phyloP scores from a whole-genome alignment of 2,113 vertebrate species.

The Entosphenus tridentatus region DNA sequence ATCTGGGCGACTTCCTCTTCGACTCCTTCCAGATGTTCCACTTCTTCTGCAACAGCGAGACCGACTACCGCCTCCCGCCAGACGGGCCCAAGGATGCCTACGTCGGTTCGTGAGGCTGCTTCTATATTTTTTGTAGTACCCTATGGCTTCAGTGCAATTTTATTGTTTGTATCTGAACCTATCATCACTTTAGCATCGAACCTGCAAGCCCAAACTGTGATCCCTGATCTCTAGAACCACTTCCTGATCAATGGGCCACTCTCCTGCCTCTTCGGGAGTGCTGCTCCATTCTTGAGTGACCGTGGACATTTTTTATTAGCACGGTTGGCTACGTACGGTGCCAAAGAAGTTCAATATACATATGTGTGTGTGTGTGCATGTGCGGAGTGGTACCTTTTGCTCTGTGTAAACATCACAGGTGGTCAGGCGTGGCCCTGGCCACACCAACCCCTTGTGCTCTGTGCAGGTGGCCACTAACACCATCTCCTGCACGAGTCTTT shows the following conservation, averaged over 20 bases:
- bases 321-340: neutral
- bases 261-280: too few species aligned
- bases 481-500: too few species aligned
- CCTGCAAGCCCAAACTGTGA: neutral
- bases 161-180: neutral
- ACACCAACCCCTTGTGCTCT: too few species aligned
- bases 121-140: too few species aligned
- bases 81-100: slow-evolving; percentile 34
- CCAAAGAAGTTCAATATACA: neutral
- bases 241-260: too few species aligned
- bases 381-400: too few species aligned
- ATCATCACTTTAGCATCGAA: neutral
- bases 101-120: slow-evolving; percentile 32
- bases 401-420: too few species aligned
- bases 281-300: too few species aligned
- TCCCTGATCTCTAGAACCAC: neutral
- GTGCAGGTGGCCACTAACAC: too few species aligned
- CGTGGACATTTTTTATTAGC: too few species aligned
- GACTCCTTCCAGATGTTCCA: slow-evolving; percentile 57
- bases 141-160: neutral
- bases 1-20: slow-evolving; percentile 74
- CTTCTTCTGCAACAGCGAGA: slow-evolving; percentile 42
- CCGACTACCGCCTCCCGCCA: slow-evolving; percentile 52
- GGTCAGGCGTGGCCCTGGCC: too few species aligned
- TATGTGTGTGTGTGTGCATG: neutral